A percentile compares a stretch with the other conserved stretches of the same genome.
These are phyloP conservation scores for Dicranocentrus wangi DNA, from an alignment of 2,888 invertebrate species.

Conservation along the genomic window DNA sequence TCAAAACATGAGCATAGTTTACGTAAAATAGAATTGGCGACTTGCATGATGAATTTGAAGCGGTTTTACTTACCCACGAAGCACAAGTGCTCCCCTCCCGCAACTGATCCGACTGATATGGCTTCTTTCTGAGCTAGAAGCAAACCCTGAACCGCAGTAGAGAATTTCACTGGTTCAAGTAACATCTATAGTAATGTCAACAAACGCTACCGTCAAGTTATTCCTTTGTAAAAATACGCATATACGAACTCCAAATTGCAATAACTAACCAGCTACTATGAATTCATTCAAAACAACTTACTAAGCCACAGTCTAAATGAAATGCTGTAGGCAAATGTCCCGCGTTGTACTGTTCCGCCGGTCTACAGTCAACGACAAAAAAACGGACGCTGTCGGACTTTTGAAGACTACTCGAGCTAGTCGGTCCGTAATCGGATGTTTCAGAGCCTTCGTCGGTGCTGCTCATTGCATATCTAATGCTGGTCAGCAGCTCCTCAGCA, in stretches of 20 bases:
- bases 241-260: too few species aligned
- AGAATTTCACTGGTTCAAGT: constrained; percentile 95
- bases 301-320: constrained; percentile 95
- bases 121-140: constrained; percentile 91
- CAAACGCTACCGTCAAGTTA: too few species aligned
- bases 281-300: too few species aligned
- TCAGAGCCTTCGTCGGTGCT: constrained; percentile 82
- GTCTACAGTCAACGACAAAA: constrained; percentile 97
- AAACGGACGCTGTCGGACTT: constrained; percentile 80
- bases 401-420: constrained; percentile 44
- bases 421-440: constrained; percentile 77
- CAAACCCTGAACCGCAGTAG: constrained; percentile 93
- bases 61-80: constrained; percentile 76
- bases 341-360: constrained; percentile 96
- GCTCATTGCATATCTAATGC: constrained; percentile 70
- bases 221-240: too few species aligned
- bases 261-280: too few species aligned
- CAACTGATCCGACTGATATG: constrained; percentile 88
- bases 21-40: not conserved
- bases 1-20: constrained; percentile 90
- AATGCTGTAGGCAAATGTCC: constrained; percentile 98
- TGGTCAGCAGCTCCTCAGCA: constrained; percentile 84
- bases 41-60: not conserved
- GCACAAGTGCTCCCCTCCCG: constrained; percentile 91
- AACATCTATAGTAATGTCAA: constrained; percentile 81